Evolutionary conservation across 1,140 invertebrate species (phyloP), one percentile per base, ranked within the genome.

Genomic region (Chrysomallon squamiferum): DNA sequence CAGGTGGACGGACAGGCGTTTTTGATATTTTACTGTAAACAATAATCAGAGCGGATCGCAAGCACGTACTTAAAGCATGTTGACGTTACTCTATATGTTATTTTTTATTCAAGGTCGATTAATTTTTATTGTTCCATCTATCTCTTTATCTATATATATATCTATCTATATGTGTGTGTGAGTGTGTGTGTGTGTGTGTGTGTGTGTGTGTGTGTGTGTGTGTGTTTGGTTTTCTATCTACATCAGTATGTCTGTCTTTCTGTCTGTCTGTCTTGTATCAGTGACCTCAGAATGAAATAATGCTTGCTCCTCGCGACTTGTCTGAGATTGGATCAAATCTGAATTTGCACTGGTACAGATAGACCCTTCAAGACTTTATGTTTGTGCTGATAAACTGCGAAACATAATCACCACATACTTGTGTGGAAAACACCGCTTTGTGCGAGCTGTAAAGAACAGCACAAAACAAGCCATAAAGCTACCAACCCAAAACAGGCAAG

Each of bases 161-260:
- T 20, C 2, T 59, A 22, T 57, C 13, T 41, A 5, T 38, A 25
- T 60, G 15, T 60, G 58, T 60, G 35, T 45, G 58, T 43, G 11
- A 33, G 57, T 59, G 29, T 59, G 57, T 59, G 29, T 35, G 57
- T 30, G 29, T 35, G 29, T 35, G 57, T 59, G 57, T 59, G 57
- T 59, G 57, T 59, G 30, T 59, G 57, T 59, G 57, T 59, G 57
- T 6, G 57, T 59, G 57, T 59, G 57, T 59, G 57, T 59, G 29
- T 59, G 15, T 20, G n/a, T 57, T 22, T 58, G n/a, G 47, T 25
- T 32, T 13, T 47, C 13, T 57, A 25, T 41, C 59, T 68, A 5
- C 56, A 45, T 60, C 59, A 38, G 41, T 38, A 50, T 62, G 20
- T 59, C 54, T 49, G 50, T 62, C 15, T 56, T 62, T 69, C 35